A percentile compares a stretch with the other conserved stretches of the same genome.
phyloP scores from a whole-genome alignment of 2,888 invertebrate species.

The Eubasilissa splendida region DNA sequence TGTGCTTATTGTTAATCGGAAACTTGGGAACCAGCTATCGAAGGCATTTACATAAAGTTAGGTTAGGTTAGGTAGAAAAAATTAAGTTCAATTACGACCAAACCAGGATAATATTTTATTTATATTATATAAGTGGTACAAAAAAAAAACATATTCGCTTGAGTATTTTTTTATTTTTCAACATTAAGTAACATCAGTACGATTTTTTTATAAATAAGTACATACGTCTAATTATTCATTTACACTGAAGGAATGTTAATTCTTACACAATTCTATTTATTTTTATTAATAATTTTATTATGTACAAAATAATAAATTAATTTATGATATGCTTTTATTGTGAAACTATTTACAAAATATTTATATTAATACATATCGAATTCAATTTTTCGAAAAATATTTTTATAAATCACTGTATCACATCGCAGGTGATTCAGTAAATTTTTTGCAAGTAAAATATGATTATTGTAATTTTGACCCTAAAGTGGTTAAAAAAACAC shows the following conservation, averaged over 20 bases:
- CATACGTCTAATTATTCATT: conserved; percentile 13
- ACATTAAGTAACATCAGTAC: conserved; percentile 58
- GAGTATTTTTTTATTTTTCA: conserved; percentile 53
- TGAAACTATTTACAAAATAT: conserved; percentile 36
- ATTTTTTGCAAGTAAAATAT: too few relatives aligned
- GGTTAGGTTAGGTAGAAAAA: too few relatives aligned
- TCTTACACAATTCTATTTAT: background rate
- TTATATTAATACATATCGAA: too few relatives aligned
- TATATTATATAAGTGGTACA: background rate
- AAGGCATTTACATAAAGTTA: too few relatives aligned
- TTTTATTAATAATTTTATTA: conserved; percentile 1
- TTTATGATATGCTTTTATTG: conserved; percentile 38
- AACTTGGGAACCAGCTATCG: too few relatives aligned
- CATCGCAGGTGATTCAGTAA: too few relatives aligned
- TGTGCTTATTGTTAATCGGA: too few relatives aligned
- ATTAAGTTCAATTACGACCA: too few relatives aligned
- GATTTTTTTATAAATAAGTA: conserved; percentile 54
- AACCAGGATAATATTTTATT: background rate
- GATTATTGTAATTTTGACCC: too few relatives aligned
- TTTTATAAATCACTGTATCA: too few relatives aligned
- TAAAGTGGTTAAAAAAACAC: too few relatives aligned
- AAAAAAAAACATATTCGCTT: conserved; percentile 16
- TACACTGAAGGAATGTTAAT: conserved; percentile 37
- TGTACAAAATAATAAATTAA: conserved; percentile 21
- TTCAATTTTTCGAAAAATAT: too few relatives aligned